Percentiles rank a stretch among this genome's conserved stretches.
phyloP scores from a whole-genome alignment of 2,113 vertebrate species.

The Daphoenositta chrysoptera region DNA sequence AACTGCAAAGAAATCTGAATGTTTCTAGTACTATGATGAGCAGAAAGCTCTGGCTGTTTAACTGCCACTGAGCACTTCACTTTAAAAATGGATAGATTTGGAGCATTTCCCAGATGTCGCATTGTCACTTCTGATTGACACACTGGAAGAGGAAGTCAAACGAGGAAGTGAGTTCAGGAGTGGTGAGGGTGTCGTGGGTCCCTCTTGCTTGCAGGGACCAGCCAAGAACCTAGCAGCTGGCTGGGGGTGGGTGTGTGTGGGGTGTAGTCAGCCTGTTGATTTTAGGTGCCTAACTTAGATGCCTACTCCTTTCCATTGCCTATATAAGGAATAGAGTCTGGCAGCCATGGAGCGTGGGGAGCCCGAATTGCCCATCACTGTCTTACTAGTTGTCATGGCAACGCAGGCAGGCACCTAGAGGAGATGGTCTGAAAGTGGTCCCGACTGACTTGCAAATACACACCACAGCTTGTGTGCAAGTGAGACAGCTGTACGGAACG shows the following conservation, averaged over 20 bases:
- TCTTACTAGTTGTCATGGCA: conserved; percentile 32
- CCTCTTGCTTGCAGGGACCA: background rate
- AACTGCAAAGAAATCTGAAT: background rate
- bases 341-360: conserved; percentile 21
- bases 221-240: conserved; percentile 20
- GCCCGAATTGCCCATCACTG: conserved; percentile 36
- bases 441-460: background rate
- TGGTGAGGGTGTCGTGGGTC: background rate
- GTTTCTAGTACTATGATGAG: background rate
- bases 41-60: conserved; percentile 5
- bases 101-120: conserved; percentile 4
- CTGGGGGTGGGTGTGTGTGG: conserved; percentile 11
- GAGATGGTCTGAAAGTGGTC: conserved; percentile 17
- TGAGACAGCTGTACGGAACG: background rate
- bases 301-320: conserved; percentile 15
- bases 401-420: background rate
- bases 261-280: conserved; percentile 28
- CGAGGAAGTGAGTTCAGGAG: background rate
- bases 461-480: background rate
- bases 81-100: conserved; percentile 14
- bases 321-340: conserved; percentile 55
- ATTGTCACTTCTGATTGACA: conserved; percentile 59
- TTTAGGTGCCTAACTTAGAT: conserved; percentile 22
- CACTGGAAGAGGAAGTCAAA: conserved; percentile 49
- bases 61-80: background rate